These are phyloP conservation scores for Ophraella communa DNA, from an alignment of 2,888 invertebrate species.

Conservation along the genomic window DNA sequence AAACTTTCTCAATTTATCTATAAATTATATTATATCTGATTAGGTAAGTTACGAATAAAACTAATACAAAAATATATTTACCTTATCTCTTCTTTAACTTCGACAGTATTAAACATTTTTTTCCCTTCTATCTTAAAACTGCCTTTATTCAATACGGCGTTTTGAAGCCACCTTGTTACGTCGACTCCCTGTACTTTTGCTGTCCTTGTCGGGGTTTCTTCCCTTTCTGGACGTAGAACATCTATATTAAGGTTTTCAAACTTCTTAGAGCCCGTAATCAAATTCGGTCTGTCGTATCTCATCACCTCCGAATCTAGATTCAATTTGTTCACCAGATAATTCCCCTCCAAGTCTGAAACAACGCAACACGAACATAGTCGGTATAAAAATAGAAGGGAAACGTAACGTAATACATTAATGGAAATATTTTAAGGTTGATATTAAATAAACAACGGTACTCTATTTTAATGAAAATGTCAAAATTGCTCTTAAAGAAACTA, in stretches of 20 bases:
- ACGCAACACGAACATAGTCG: not conserved
- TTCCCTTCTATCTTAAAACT: constrained; percentile 59
- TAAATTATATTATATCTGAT: no score
- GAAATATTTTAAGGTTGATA: no score
- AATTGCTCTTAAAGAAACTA: no score
- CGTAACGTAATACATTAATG: no score
- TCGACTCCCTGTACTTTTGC: constrained; percentile 59
- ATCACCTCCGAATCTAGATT: constrained; percentile 63
- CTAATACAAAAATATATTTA: constrained; percentile 6
- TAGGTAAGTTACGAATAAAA: no score
- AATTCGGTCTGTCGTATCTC: constrained; percentile 57
- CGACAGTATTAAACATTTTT: constrained; percentile 58
- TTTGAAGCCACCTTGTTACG: constrained; percentile 60
- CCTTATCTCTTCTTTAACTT: constrained; percentile 57
- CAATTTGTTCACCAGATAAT: constrained; percentile 61
- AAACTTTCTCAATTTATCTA: no score
- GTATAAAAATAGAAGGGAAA: not conserved
- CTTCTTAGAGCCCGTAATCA: constrained; percentile 59
- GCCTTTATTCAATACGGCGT: constrained; percentile 56
- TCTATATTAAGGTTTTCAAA: constrained; percentile 55
- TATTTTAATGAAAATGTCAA: no score
- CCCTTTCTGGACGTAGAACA: constrained; percentile 52
- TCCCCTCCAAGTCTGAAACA: constrained; percentile 48
- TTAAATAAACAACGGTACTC: no score
- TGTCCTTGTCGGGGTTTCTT: constrained; percentile 37